phyloP scores from a whole-genome alignment of 2,797 vertebrate species.

The Odontamblyopus rebecca region DNA sequence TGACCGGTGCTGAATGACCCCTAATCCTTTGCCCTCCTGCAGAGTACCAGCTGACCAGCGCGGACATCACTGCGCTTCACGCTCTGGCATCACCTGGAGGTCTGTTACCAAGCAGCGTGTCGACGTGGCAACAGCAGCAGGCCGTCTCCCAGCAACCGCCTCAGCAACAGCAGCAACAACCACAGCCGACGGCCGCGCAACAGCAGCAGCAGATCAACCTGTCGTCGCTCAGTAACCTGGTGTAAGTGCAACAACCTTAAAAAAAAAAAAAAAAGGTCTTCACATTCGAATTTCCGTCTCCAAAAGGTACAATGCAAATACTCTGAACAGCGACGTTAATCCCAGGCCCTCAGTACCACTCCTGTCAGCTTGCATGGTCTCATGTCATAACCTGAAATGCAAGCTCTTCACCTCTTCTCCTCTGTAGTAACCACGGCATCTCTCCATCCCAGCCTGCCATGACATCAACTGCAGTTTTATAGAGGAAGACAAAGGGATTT shows the following conservation, averaged over 20 bases:
- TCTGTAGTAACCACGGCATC: constrained; percentile 59
- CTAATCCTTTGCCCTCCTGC: constrained; percentile 3
- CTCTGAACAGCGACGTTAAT: constrained; percentile 14
- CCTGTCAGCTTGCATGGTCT: constrained; percentile 61
- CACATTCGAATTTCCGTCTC: constrained; percentile 3
- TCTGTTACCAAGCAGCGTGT: constrained; percentile 88
- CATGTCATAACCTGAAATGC: constrained; percentile 63
- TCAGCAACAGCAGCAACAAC: constrained; percentile 72
- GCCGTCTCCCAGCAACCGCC: constrained; percentile 84
- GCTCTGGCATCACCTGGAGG: constrained; percentile 89
- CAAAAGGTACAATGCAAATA: neutral
- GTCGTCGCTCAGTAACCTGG: constrained; percentile 90
- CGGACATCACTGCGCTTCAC: constrained; percentile 92
- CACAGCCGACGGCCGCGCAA: constrained; percentile 65
- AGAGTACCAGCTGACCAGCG: constrained; percentile 98
- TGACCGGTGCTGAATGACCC: neutral
- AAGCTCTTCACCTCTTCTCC: constrained; percentile 52
- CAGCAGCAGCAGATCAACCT: constrained; percentile 81
- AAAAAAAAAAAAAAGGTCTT: too few species aligned
- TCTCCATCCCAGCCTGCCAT: constrained; percentile 66
- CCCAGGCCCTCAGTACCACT: constrained; percentile 24
- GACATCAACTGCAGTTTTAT: constrained; percentile 42
- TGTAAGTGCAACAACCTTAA: constrained; percentile 79
- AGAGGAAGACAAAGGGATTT: constrained; percentile 4
- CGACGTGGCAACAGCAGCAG: constrained; percentile 91